phyloP scores from a whole-genome alignment of 2,797 vertebrate species.

The Arrhamphus sclerolepis region DNA sequence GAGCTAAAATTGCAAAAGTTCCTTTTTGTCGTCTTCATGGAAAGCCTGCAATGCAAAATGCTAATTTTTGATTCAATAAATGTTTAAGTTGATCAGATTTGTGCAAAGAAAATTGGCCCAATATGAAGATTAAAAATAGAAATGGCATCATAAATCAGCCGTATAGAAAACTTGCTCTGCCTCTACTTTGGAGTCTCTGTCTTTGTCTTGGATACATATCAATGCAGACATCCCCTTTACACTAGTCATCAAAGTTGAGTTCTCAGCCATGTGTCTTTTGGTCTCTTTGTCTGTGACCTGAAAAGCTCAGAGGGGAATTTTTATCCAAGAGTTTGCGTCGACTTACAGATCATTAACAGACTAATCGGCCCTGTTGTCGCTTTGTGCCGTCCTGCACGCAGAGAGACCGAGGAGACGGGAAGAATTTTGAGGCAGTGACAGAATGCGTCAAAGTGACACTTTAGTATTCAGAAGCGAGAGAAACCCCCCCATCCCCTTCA shows the following conservation, averaged over 20 bases:
- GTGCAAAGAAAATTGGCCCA: no score
- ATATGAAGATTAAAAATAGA: no score
- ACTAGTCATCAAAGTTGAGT: slow-evolving; percentile 31
- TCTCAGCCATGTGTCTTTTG: slow-evolving; percentile 32
- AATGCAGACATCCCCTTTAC: slow-evolving; percentile 22
- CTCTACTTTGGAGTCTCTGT: no score
- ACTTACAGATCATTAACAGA: slow-evolving; percentile 56
- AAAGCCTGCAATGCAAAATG: no score
- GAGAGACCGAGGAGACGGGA: slow-evolving; percentile 23
- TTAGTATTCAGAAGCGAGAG: slow-evolving; percentile 47
- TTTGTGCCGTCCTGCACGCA: slow-evolving; percentile 34
- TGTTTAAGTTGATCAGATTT: no score
- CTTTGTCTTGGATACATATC: neutral
- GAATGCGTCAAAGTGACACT: slow-evolving; percentile 55
- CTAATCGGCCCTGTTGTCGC: slow-evolving; percentile 33
- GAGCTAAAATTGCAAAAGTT: no score
- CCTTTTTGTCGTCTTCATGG: no score
- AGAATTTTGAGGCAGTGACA: slow-evolving; percentile 34
- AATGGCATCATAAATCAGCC: no score
- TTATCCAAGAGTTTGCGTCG: slow-evolving; percentile 48
- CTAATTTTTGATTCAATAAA: no score
- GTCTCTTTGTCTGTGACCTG: slow-evolving; percentile 44
- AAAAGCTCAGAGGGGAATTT: slow-evolving; percentile 40
- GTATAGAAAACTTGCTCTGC: no score
- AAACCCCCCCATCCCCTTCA: slow-evolving; percentile 27